Percentiles rank a stretch among this genome's conserved stretches.
Evolutionary conservation across 2,113 vertebrate genomes (phyloP).

Genomic region (Scopus umbretta): DNA sequence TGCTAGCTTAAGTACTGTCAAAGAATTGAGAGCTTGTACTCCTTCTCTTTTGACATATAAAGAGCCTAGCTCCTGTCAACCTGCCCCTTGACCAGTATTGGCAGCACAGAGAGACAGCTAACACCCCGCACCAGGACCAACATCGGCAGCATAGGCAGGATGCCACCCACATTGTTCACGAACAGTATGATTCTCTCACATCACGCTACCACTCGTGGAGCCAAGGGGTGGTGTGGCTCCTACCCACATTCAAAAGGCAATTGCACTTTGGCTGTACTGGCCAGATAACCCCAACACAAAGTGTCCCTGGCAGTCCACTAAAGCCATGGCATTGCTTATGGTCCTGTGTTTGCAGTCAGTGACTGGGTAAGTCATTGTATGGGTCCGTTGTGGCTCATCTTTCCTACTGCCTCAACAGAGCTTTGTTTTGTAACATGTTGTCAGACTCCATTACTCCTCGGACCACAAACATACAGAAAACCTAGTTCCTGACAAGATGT

Average conservation of each 20-base stretch:
- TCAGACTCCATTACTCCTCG: neutral
- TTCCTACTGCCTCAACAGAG: neutral
- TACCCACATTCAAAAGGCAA: neutral
- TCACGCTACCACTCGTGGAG: neutral
- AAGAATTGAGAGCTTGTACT: neutral
- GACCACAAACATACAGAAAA: neutral
- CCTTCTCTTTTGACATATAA: neutral
- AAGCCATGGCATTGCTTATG: fast-evolving
- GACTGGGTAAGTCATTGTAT: neutral
- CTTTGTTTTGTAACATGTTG: neutral
- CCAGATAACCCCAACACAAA: neutral
- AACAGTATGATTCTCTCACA: neutral
- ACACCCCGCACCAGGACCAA: neutral
- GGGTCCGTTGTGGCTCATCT: fast-evolving
- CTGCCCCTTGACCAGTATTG: neutral
- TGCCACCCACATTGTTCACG: neutral
- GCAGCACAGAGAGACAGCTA: fast-evolving
- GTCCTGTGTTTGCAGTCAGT: neutral
- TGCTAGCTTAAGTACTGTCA: neutral
- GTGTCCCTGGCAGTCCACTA: neutral
- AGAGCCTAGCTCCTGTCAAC: neutral
- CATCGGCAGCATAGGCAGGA: fast-evolving
- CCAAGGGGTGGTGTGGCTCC: neutral
- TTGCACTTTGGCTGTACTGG: fast-evolving
- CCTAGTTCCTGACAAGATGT: neutral